Conservation (phyloP, 2,113 vertebrate species). For the Penelope pileata region DNA sequence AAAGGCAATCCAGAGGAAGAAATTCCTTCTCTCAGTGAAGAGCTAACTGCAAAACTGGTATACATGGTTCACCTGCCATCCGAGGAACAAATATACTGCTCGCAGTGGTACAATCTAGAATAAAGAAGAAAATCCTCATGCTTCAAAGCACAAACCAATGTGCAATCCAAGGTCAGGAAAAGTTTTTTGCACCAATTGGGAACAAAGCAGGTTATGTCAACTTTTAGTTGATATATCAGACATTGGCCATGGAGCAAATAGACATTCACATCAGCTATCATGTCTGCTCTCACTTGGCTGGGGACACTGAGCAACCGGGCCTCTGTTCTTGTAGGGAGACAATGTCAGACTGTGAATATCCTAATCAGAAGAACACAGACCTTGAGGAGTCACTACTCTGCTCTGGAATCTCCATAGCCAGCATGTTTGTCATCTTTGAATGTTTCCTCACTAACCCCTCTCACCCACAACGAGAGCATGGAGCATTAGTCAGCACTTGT, state of each 20-base stretch:
- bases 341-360: background rate
- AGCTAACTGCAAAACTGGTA: background rate
- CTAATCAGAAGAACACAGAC: background rate
- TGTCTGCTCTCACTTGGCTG: background rate
- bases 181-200: background rate
- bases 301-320: background rate
- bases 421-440: background rate
- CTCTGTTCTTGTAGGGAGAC: background rate
- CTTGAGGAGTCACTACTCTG: background rate
- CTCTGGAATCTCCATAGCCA: background rate
- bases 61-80: background rate
- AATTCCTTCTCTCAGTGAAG: background rate
- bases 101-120: background rate
- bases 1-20: background rate
- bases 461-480: background rate
- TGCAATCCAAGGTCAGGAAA: background rate
- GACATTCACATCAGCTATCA: background rate
- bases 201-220: background rate
- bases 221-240: background rate
- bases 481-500: background rate
- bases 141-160: background rate
- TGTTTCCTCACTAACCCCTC: background rate
- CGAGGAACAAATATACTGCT: background rate
- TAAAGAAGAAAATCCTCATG: background rate
- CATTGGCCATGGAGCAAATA: background rate